Conservation (phyloP, 2,113 vertebrate species). For the Capreolus pygargus region DNA sequence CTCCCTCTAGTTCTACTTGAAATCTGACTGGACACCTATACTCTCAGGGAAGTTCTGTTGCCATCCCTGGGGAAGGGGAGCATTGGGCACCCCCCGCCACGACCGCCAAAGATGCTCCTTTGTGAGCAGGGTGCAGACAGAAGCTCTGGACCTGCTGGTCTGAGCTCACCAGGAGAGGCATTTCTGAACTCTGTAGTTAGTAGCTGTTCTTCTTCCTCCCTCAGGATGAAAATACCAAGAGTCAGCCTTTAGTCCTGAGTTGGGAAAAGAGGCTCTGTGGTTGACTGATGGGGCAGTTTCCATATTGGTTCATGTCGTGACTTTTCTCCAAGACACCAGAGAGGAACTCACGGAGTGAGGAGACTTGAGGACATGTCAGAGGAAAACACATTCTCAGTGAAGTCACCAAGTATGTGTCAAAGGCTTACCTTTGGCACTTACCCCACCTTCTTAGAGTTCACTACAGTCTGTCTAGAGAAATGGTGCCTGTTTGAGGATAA, state of each 20-base stretch:
- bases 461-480: background rate
- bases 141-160: background rate
- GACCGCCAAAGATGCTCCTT: background rate
- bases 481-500: background rate
- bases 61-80: background rate
- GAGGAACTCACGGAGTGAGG: background rate
- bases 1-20: background rate
- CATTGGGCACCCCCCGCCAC: accelerated
- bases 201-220: background rate
- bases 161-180: background rate
- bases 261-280: background rate
- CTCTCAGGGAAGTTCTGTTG: background rate
- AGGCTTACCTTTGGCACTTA: background rate
- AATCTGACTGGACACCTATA: background rate
- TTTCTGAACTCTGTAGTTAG: background rate
- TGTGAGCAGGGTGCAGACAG: background rate
- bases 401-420: background rate
- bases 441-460: background rate
- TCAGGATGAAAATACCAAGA: background rate
- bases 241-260: background rate
- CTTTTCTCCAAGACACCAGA: background rate
- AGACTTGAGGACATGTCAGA: background rate
- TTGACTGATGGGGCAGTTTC: background rate
- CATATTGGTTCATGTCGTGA: background rate
- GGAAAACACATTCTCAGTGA: background rate